A percentile compares a stretch with the other conserved stretches of the same genome.
These are phyloP conservation scores for Platycheirus rosarum DNA, from an alignment of 2,888 invertebrate genomes.

Conservation along the genomic window DNA sequence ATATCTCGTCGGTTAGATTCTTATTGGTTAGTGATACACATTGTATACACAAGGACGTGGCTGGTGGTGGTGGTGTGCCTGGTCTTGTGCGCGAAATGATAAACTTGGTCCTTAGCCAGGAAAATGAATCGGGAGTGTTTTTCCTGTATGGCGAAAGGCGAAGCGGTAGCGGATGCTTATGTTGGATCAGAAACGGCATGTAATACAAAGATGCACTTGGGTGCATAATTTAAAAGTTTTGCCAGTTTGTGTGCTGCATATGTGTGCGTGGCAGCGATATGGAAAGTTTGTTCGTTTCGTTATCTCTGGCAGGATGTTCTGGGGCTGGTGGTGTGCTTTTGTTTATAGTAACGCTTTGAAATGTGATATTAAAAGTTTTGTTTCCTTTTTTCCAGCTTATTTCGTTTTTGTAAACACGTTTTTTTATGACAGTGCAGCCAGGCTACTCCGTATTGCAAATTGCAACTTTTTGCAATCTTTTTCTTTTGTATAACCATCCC, in stretches of 20 bases:
- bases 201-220: conserved; percentile 54
- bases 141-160: not conserved
- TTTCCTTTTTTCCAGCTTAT: not conserved
- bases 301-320: conserved; percentile 31
- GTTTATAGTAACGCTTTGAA: conserved; percentile 15
- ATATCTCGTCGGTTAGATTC: conserved; percentile 47
- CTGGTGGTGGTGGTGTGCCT: conserved; percentile 10
- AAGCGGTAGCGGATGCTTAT: conserved; percentile 43
- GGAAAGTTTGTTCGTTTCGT: conserved; percentile 16
- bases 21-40: conserved; percentile 66
- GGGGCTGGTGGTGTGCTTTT: conserved; percentile 8
- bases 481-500: too few species aligned
- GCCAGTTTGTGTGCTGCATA: conserved; percentile 19
- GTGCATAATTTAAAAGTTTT: conserved; percentile 68
- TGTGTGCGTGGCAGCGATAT: conserved; percentile 59
- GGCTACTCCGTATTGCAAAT: not conserved
- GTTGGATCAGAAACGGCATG: conserved; percentile 52
- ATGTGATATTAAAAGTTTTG: conserved; percentile 39
- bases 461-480: not conserved
- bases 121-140: conserved; percentile 43
- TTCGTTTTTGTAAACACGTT: conserved; percentile 24
- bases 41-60: conserved; percentile 44
- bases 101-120: conserved; percentile 68
- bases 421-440: not conserved
- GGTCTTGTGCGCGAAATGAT: conserved; percentile 53